These are phyloP conservation scores for Micropoecilia bifurca DNA, from an alignment of 2,797 vertebrate species.

Conservation along the genomic window DNA sequence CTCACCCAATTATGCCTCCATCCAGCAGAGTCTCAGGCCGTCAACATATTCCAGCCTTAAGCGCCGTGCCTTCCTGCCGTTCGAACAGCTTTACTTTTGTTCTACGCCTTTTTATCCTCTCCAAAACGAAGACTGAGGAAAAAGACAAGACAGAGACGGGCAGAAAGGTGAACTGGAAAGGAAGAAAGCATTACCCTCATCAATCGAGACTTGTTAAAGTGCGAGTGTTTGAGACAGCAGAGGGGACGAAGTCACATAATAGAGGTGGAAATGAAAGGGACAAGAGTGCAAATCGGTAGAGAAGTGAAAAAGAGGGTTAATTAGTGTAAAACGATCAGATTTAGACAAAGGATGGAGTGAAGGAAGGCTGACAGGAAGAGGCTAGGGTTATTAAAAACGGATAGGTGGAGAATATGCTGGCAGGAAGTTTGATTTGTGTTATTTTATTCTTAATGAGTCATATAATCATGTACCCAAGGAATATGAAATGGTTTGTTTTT, in stretches of 20 bases:
- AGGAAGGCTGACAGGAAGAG: slow-evolving; percentile 1
- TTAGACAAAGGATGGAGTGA: neutral
- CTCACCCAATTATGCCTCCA: neutral
- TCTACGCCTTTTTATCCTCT: neutral
- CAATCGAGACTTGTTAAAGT: neutral
- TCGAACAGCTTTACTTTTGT: neutral
- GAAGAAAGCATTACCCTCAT: slow-evolving; percentile 10
- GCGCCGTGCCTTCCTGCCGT: neutral
- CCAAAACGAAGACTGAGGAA: neutral
- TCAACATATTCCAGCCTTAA: neutral
- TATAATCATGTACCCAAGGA: slow-evolving; percentile 43
- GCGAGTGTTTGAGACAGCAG: slow-evolving; percentile 39
- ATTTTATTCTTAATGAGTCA: slow-evolving; percentile 57
- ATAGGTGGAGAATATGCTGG: slow-evolving; percentile 10
- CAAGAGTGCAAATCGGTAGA: slow-evolving; percentile 4
- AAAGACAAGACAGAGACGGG: slow-evolving; percentile 2
- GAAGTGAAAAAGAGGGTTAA: neutral
- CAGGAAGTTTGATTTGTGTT: slow-evolving; percentile 50
- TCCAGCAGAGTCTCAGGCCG: no score
- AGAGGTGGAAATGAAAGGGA: slow-evolving; percentile 24
- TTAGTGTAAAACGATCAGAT: neutral
- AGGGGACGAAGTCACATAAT: slow-evolving; percentile 34
- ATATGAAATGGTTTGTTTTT: slow-evolving; percentile 41
- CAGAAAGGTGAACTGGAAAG: slow-evolving; percentile 3
- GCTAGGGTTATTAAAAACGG: neutral